phyloP scores from a whole-genome alignment of 2,113 vertebrate genomes.

The Delphinus delphis region DNA sequence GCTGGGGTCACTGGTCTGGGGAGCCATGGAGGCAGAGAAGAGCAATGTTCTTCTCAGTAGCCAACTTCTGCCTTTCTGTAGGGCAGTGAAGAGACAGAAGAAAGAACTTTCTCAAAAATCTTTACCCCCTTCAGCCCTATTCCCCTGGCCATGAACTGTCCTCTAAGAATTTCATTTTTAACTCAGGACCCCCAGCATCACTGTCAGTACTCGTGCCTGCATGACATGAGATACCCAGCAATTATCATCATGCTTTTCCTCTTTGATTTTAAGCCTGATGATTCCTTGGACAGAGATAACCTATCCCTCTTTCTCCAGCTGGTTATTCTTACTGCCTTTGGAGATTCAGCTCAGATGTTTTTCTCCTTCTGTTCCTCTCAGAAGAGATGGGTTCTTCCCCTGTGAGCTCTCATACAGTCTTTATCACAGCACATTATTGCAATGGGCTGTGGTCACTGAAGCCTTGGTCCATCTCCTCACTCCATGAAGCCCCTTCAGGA shows the following conservation, averaged over 20 bases:
- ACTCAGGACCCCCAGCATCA: not conserved
- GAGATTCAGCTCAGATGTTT: not conserved
- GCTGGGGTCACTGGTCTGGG: too few relatives aligned
- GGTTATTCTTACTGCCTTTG: too few relatives aligned
- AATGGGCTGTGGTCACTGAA: not conserved
- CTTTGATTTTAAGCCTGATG: not conserved
- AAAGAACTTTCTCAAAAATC: not conserved
- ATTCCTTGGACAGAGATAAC: not conserved
- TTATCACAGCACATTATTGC: not conserved
- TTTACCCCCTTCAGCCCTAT: not conserved
- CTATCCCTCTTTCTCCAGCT: not conserved
- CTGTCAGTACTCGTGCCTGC: too few relatives aligned
- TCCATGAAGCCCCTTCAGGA: fast-evolving
- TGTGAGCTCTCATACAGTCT: not conserved
- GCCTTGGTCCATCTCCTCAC: not conserved
- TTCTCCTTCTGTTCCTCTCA: not conserved
- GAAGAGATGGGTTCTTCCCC: not conserved
- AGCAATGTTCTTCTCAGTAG: not conserved
- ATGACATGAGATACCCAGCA: not conserved
- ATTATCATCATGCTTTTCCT: not conserved
- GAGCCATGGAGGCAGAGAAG: not conserved
- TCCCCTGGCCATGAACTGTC: not conserved
- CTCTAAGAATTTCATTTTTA: not conserved
- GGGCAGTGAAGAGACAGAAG: not conserved
- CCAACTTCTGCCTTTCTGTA: not conserved